Evolutionary conservation across 35 echinoderm and acorn worm genomes (phyloP), one percentile per base, ranked within the genome.

Genomic region (Acanthaster planci): DNA sequence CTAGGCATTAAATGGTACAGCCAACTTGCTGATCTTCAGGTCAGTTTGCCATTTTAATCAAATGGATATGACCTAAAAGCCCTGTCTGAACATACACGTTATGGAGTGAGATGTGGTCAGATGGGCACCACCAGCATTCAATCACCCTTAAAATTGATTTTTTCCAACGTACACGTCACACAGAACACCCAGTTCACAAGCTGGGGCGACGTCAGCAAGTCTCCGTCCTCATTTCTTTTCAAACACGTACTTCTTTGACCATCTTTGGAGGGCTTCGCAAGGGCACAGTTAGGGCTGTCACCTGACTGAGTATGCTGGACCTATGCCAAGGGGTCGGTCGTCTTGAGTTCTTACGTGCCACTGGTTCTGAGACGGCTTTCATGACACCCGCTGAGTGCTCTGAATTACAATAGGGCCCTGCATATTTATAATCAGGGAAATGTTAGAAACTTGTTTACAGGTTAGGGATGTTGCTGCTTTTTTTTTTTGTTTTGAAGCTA

Each of bases 331-430:
- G 42, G 42, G 42, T 6, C 42, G 42, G 42, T 47, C 64, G 64
- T 72, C 34, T 72, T 72, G 64, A 72, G 10, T 72, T 72, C 19
- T 72, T 72, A 72, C 64, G 34, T 26, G 64, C 64, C 64, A 72
- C 26, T 72, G 64, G 64, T 72, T 72, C 26, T 72, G 30, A 15
- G 64, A 72, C 23, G 23, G 64, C 2, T 26, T 26, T 31, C 64
- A 21, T 0, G 64, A 72, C 64, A 72, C 64, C 15, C 64, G 4
- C 2, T 31, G 64, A 72, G 30, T 72, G 64, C 30, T 72, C 34
- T 26, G 64, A 72, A 72, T 72, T 72, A 31, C 64, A 29, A 72
- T 72, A 14, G 26, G 26, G 34, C 34, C 64, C 2, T 72, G 64
- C 34, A 31, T 72, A 72, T 72, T 72, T 72, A 72, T 35, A 1